Percentiles rank a stretch among this genome's conserved stretches.
Conservation (phyloP, 1,140 invertebrate species). For the Macrocentrus cingulum region DNA sequence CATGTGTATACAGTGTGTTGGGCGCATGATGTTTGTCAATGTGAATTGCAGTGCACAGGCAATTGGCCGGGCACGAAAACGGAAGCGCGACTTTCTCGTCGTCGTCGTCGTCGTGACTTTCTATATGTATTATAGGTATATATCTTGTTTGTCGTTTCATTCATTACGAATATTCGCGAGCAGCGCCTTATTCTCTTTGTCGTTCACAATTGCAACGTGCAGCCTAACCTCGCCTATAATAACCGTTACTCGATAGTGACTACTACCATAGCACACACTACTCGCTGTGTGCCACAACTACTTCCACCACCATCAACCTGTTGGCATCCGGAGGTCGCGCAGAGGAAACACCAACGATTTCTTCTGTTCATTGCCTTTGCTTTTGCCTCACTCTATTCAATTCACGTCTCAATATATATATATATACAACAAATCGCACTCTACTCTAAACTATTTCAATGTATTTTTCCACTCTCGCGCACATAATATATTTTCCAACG, state of each 20-base stretch:
- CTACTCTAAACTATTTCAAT: no score
- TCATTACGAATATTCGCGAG: background rate
- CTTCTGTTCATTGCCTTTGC: background rate
- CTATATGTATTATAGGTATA: conserved; percentile 11
- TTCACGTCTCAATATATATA: no score
- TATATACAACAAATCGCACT: no score
- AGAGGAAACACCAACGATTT: conserved; percentile 5
- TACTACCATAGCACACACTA: conserved; percentile 1
- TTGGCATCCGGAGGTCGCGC: background rate
- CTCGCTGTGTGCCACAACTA: background rate
- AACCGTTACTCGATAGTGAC: conserved; percentile 11
- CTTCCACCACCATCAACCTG: conserved; percentile 1
- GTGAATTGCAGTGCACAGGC: background rate
- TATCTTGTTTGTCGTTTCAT: conserved; percentile 5
- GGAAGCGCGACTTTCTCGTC: conserved; percentile 23
- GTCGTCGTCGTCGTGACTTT: no score
- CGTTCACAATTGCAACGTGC: background rate
- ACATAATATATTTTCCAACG: no score
- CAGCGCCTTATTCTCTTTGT: background rate
- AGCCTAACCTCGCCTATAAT: conserved; percentile 14
- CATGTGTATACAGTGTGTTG: background rate
- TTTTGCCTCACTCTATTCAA: no score
- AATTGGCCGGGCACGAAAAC: conserved; percentile 3
- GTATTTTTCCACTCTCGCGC: no score
- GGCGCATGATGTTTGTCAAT: background rate